Conservation (phyloP, 2,888 invertebrate species). For the Nomada hirtipes region DNA sequence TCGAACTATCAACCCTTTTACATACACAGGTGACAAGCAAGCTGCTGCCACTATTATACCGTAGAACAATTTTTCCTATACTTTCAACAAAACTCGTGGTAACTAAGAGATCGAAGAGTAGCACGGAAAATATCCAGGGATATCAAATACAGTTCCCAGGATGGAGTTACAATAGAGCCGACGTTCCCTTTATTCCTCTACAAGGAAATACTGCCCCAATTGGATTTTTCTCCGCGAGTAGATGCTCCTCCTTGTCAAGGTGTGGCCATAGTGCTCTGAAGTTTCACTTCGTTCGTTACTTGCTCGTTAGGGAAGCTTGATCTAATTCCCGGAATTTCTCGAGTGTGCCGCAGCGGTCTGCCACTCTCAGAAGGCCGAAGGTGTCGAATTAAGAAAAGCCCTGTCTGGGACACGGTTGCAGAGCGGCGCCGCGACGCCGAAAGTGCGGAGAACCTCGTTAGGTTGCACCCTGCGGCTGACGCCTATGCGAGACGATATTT, state of each 20-base stretch:
- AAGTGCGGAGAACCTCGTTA: constrained; percentile 5
- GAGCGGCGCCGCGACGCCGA: constrained; percentile 20
- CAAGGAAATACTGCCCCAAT: constrained; percentile 31
- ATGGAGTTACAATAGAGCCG: constrained; percentile 12
- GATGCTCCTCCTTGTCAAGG: constrained; percentile 22
- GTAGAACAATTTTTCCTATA: too few relatives aligned
- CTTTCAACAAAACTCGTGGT: too few relatives aligned
- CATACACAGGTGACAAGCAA: too few relatives aligned
- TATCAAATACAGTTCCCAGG: background rate
- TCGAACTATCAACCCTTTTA: background rate
- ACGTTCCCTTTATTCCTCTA: background rate
- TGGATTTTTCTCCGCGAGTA: constrained; percentile 23
- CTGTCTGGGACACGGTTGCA: background rate
- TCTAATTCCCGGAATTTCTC: constrained; percentile 53
- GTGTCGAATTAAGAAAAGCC: constrained; percentile 40
- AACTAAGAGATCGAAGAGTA: background rate
- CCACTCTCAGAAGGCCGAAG: background rate
- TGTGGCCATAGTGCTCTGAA: constrained; percentile 34
- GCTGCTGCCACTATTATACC: too few relatives aligned
- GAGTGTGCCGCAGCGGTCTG: background rate
- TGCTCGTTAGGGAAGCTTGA: constrained; percentile 57
- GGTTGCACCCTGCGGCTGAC: background rate
- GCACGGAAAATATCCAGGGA: background rate
- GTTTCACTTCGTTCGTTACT: constrained; percentile 59
- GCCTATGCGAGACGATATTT: background rate